Percentiles rank a stretch among this genome's conserved stretches.
Evolutionary conservation across 2,888 invertebrate genomes (phyloP).

Genomic region (Brassicogethes aeneus): DNA sequence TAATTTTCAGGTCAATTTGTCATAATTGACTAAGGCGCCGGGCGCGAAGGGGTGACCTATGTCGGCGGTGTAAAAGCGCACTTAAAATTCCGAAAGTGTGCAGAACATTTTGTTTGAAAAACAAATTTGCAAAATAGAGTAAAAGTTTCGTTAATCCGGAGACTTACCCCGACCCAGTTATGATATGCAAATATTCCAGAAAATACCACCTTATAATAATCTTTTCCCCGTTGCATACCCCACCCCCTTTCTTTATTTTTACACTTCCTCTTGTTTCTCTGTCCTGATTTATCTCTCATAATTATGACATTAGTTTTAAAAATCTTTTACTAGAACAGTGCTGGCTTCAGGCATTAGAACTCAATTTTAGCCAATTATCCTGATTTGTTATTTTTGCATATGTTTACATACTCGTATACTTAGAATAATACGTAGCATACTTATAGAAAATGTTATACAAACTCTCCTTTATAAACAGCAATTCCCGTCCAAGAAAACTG

Average conservation of each 20-base stretch:
- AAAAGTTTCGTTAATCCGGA: conserved; percentile 29
- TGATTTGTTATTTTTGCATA: too few species aligned
- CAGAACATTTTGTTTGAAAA: conserved; percentile 37
- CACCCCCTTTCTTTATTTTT: conserved; percentile 2
- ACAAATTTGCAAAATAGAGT: conserved; percentile 39
- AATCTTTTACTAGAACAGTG: too few species aligned
- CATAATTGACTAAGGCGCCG: conserved; percentile 27
- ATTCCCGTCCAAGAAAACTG: too few species aligned
- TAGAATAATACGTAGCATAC: too few species aligned
- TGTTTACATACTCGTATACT: too few species aligned
- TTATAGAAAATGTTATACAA: too few species aligned
- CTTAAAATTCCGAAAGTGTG: conserved; percentile 36
- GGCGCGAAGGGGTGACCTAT: conserved; percentile 31
- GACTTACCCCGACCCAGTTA: conserved; percentile 17
- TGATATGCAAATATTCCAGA: conserved; percentile 26
- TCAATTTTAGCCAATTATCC: too few species aligned
- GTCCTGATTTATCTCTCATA: too few species aligned
- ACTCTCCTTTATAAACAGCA: too few species aligned
- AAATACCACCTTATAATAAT: conserved; percentile 16
- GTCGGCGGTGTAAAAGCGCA: conserved; percentile 27
- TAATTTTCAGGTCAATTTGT: conserved; percentile 25
- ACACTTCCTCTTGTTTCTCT: too few species aligned
- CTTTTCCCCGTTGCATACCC: background rate
- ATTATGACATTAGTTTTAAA: too few species aligned
- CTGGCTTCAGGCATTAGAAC: too few species aligned